Percentiles rank a stretch among this genome's conserved stretches.
Evolutionary conservation across 2,113 vertebrate genomes (phyloP).

Genomic region (Harpagus bidentatus): DNA sequence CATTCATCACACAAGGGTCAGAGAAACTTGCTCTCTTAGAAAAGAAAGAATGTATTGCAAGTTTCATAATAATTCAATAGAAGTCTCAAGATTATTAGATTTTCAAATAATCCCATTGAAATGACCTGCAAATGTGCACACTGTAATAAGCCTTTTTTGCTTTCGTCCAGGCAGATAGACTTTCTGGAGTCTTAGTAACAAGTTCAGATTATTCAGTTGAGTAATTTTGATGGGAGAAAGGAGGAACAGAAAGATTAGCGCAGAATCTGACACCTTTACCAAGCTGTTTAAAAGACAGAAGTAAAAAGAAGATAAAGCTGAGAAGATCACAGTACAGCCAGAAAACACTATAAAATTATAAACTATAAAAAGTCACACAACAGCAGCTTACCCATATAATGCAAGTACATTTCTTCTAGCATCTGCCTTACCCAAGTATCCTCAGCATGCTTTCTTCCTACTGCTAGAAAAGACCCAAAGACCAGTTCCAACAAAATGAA

Average conservation of each 20-base stretch:
- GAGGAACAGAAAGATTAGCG: neutral
- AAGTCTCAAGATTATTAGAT: neutral
- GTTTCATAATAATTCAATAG: neutral
- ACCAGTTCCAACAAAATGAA: neutral
- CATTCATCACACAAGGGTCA: neutral
- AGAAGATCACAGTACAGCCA: neutral
- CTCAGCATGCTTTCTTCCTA: neutral
- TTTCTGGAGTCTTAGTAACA: neutral
- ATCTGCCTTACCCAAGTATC: neutral
- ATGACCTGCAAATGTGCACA: neutral
- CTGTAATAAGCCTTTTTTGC: neutral
- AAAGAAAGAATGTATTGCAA: neutral
- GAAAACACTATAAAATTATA: neutral
- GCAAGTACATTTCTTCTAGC: neutral
- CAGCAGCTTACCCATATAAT: neutral
- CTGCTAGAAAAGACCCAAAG: neutral
- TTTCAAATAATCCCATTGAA: neutral
- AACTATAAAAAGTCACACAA: neutral
- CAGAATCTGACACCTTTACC: neutral
- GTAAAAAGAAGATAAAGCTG: neutral
- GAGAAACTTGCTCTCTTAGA: neutral
- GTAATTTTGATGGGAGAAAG: neutral
- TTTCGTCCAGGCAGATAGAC: neutral
- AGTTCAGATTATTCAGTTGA: neutral
- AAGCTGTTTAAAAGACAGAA: neutral